Evolutionary conservation across 2,113 vertebrate genomes (phyloP).

Genomic region (Acanthochromis polyacanthus): DNA sequence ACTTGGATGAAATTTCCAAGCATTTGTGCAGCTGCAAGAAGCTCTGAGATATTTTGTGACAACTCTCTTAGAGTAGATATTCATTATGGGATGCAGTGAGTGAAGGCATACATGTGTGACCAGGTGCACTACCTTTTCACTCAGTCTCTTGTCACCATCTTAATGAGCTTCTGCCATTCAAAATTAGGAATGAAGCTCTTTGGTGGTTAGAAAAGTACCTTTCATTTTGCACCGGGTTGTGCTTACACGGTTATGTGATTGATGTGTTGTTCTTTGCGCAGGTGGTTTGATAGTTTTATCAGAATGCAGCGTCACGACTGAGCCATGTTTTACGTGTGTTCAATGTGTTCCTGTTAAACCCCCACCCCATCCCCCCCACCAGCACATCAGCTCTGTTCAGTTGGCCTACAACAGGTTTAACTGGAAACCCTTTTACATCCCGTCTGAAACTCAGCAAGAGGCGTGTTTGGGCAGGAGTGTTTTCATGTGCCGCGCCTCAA

Average conservation of each 20-base stretch:
- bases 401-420: constrained; percentile 68
- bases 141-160: constrained; percentile 40
- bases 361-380: constrained; percentile 21
- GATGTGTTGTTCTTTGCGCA: constrained; percentile 8
- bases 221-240: constrained; percentile 14
- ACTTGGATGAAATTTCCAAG: constrained; percentile 44
- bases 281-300: constrained; percentile 28
- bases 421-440: constrained; percentile 62
- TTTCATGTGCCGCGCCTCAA: constrained; percentile 42
- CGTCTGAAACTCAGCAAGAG: constrained; percentile 37
- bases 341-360: constrained; percentile 10
- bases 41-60: constrained; percentile 48
- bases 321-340: no score
- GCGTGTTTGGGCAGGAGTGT: constrained; percentile 65
- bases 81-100: constrained; percentile 22
- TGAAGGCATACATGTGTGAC: constrained; percentile 22
- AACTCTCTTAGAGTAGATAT: constrained; percentile 13
- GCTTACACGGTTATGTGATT: neutral
- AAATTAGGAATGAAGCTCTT: neutral
- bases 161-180: constrained; percentile 71
- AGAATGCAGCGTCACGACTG: neutral
- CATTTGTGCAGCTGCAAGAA: constrained; percentile 62
- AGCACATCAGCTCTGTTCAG: constrained; percentile 23
- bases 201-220: neutral
- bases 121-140: constrained; percentile 65